phyloP scores from a whole-genome alignment of 2,888 invertebrate genomes.

The Parnassius smintheus region DNA sequence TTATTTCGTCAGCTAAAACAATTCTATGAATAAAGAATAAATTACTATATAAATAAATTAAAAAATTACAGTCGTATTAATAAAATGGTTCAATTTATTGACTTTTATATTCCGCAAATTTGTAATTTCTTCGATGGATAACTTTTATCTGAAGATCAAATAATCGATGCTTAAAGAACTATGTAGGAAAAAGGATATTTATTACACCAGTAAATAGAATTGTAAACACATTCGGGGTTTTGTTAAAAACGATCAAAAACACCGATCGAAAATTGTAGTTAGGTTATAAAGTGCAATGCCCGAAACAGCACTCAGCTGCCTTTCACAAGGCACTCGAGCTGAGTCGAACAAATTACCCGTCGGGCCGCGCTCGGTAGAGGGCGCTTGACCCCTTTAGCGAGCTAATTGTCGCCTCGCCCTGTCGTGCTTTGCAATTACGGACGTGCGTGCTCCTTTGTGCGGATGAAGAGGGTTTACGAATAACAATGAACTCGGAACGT shows the following conservation, averaged over 20 bases:
- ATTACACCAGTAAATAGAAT: neutral
- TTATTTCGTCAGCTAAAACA: no score
- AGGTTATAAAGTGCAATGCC: conserved; percentile 41
- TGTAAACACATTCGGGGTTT: neutral
- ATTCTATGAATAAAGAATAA: no score
- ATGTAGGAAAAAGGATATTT: no score
- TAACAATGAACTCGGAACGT: conserved; percentile 9
- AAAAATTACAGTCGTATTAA: no score
- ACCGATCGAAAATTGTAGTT: conserved; percentile 31
- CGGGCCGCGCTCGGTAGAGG: conserved; percentile 32
- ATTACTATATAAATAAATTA: no score
- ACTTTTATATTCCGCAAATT: no score
- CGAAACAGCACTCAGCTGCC: conserved; percentile 31
- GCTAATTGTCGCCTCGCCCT: conserved; percentile 30
- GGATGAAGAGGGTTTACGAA: conserved; percentile 13
- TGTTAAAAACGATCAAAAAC: conserved; percentile 14
- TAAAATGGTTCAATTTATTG: no score
- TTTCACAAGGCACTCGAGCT: conserved; percentile 29
- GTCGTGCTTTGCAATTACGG: conserved; percentile 9
- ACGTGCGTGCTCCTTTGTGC: neutral
- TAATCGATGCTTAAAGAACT: neutral
- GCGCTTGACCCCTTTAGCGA: conserved; percentile 52
- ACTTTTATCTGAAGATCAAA: neutral
- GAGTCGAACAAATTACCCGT: conserved; percentile 51
- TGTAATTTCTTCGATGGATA: no score